phyloP scores from a whole-genome alignment of 2,113 vertebrate genomes.

The Phalacrocorax aristotelis region DNA sequence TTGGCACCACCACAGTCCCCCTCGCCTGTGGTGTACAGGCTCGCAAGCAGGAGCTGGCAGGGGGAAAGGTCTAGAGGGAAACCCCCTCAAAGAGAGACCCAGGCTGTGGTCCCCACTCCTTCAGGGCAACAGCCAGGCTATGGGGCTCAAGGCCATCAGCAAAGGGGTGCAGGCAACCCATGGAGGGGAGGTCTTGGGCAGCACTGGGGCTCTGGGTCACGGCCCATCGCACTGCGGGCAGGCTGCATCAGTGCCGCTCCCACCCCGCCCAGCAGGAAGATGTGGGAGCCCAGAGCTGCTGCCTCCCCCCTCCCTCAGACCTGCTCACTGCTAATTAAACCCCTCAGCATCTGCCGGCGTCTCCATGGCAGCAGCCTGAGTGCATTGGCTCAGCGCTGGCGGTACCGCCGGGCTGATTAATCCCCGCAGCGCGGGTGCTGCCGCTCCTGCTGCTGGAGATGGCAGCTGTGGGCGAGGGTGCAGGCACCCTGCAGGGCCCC shows the following conservation, averaged over 20 bases:
- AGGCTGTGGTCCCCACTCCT: neutral
- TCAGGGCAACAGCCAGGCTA: neutral
- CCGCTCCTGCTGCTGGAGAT: constrained; percentile 25
- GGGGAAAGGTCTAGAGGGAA: neutral
- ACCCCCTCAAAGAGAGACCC: neutral
- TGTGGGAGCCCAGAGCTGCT: constrained; percentile 31
- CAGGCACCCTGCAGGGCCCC: neutral
- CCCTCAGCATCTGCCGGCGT: constrained; percentile 63
- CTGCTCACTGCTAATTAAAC: constrained; percentile 62
- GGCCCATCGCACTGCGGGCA: neutral
- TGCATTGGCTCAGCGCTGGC: constrained; percentile 31
- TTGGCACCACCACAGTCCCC: neutral
- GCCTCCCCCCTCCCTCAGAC: constrained; percentile 3
- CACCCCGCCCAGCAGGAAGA: neutral
- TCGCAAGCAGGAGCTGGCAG: neutral
- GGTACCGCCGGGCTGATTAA: constrained; percentile 60
- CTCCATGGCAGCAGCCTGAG: constrained; percentile 65
- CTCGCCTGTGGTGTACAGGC: accelerated
- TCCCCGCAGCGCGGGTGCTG: constrained; percentile 45
- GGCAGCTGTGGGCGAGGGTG: constrained; percentile 46
- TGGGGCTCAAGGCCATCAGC: neutral
- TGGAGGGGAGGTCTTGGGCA: neutral
- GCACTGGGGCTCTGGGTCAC: neutral
- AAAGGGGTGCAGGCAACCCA: too few species aligned
- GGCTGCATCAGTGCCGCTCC: neutral